Conservation (phyloP, 2,797 vertebrate genomes). For the Eremophila alpestris region DNA sequence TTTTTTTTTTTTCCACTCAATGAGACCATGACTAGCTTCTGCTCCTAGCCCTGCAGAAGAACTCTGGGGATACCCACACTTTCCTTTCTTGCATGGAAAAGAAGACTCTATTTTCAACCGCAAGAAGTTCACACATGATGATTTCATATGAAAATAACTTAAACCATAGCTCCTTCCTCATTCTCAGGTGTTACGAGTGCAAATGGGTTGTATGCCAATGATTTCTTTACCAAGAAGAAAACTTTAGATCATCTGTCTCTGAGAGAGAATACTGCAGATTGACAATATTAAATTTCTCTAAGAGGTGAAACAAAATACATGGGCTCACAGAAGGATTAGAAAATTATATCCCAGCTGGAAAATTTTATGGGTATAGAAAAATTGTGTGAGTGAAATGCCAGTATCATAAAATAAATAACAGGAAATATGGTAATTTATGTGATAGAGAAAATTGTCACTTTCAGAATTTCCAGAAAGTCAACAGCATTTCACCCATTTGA, state of each 20-base stretch:
- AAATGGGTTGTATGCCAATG: neutral
- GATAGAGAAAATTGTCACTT: slow-evolving; percentile 75
- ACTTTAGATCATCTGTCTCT: slow-evolving; percentile 27
- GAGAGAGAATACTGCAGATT: slow-evolving; percentile 29
- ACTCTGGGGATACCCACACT: neutral
- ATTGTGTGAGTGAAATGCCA: slow-evolving; percentile 65
- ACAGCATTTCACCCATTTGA: slow-evolving; percentile 21
- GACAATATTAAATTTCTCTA: slow-evolving; percentile 44
- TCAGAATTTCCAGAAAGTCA: slow-evolving; percentile 35
- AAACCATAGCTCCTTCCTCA: neutral
- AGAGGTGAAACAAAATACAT: slow-evolving; percentile 57
- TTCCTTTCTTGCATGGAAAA: slow-evolving; percentile 34
- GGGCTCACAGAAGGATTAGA: slow-evolving; percentile 65
- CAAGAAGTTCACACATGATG: slow-evolving; percentile 13
- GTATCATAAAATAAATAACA: slow-evolving; percentile 76
- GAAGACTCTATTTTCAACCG: slow-evolving; percentile 39
- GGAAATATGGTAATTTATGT: slow-evolving; percentile 73
- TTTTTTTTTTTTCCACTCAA: neutral
- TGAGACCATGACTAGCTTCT: neutral
- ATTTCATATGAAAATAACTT: slow-evolving; percentile 58
- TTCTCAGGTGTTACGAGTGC: neutral
- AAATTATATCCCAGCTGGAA: slow-evolving; percentile 71
- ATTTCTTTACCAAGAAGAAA: slow-evolving; percentile 48
- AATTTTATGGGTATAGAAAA: slow-evolving; percentile 68
- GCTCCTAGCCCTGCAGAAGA: slow-evolving; percentile 13